Percentiles rank a stretch among this genome's conserved stretches.
Evolutionary conservation across 2,797 vertebrate genomes (phyloP).

Genomic region (Hydrophis major): DNA sequence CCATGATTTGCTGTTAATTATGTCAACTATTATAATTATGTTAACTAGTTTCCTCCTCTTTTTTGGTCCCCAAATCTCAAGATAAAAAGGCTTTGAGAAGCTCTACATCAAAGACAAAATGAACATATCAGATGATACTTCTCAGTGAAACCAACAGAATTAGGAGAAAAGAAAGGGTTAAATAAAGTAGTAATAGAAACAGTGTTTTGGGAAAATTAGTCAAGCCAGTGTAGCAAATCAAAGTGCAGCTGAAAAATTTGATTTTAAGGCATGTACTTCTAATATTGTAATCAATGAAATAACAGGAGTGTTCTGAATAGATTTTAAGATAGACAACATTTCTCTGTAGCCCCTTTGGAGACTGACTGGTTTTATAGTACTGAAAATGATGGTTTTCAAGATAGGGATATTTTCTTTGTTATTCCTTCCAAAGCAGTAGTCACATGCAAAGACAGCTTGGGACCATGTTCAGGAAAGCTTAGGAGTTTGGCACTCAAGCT

Average conservation of each 20-base stretch:
- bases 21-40: background rate
- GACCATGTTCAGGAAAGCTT: background rate
- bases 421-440: background rate
- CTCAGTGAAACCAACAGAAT: background rate
- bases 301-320: constrained; percentile 27
- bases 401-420: background rate
- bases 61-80: background rate
- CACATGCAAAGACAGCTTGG: background rate
- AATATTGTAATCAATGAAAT: background rate
- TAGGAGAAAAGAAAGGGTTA: background rate
- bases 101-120: background rate
- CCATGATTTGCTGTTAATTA: background rate
- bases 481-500: background rate
- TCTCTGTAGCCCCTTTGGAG: constrained; percentile 88
- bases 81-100: background rate
- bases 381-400: constrained; percentile 23
- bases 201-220: background rate
- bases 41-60: background rate
- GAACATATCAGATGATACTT: background rate
- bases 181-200: background rate
- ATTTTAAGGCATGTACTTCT: background rate
- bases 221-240: background rate
- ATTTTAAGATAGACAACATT: constrained; percentile 95
- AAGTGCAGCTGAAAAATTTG: background rate
- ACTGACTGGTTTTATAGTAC: constrained; percentile 93